These are phyloP conservation scores for Candoia aspera DNA, from an alignment of 2,113 vertebrate species.

Conservation along the genomic window DNA sequence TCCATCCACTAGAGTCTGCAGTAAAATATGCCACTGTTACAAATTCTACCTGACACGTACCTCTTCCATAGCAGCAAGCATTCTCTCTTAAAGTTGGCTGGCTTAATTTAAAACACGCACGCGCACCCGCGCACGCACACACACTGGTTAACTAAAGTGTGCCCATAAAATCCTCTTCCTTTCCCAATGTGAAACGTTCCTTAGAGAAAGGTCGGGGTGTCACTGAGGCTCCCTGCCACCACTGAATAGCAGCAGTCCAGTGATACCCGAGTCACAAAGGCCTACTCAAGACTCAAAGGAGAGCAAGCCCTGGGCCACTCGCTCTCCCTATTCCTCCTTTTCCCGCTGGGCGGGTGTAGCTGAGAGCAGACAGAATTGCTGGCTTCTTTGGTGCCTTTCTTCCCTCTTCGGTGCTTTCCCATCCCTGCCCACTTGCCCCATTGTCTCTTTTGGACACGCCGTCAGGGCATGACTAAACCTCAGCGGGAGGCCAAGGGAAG, in stretches of 20 bases:
- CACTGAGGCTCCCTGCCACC: neutral
- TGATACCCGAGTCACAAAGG: neutral
- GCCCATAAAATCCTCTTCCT: neutral
- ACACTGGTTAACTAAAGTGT: neutral
- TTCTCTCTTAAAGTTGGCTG: neutral
- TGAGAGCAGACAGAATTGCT: neutral
- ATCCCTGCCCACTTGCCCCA: constrained; percentile 5
- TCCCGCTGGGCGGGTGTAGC: neutral
- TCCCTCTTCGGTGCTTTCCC: constrained; percentile 6
- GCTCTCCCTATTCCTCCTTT: neutral
- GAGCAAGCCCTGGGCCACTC: neutral
- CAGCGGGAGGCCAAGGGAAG: constrained; percentile 2
- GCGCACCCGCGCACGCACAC: neutral
- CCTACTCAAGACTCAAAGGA: neutral
- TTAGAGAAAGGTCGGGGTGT: neutral
- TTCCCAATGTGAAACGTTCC: too few relatives aligned
- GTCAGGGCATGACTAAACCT: neutral
- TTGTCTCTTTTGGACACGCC: neutral
- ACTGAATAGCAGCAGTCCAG: neutral
- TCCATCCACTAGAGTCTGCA: neutral
- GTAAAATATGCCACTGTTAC: neutral
- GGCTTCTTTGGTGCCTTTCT: neutral
- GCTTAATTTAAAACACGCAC: neutral
- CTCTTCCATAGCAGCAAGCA: neutral
- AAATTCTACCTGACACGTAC: neutral